Conservation (phyloP, 2,888 invertebrate genomes). For the Patella ulyssiponensis region DNA sequence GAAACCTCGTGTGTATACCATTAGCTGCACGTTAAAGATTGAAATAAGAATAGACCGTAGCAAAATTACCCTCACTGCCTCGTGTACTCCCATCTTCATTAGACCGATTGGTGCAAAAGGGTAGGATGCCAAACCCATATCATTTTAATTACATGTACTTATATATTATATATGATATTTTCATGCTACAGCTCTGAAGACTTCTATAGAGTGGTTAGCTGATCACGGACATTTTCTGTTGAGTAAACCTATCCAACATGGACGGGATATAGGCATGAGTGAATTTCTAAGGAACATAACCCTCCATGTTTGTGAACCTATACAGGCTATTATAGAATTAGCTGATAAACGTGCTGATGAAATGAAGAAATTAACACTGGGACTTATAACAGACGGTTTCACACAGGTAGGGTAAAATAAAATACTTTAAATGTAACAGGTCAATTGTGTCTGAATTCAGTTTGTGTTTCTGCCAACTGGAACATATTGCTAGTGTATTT, state of each 20-base stretch:
- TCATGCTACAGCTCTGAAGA: slow-evolving; percentile 14
- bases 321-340: slow-evolving; percentile 35
- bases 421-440: not conserved
- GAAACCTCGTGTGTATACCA: no score
- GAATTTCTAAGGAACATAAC: slow-evolving; percentile 31
- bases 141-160: no score
- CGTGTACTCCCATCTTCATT: no score
- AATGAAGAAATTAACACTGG: slow-evolving; percentile 25
- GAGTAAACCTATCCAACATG: slow-evolving; percentile 28
- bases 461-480: not conserved
- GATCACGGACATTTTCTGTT: slow-evolving; percentile 44
- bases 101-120: no score
- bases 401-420: slow-evolving; percentile 31
- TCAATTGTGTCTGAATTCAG: not conserved
- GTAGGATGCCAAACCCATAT: no score
- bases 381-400: slow-evolving; percentile 37
- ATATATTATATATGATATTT: not conserved
- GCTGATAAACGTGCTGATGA: slow-evolving; percentile 36
- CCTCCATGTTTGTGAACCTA: slow-evolving; percentile 36
- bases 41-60: no score
- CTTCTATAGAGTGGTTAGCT: slow-evolving; percentile 14
- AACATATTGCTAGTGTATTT: not conserved
- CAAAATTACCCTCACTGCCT: no score
- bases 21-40: no score
- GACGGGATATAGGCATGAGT: slow-evolving; percentile 17